Evolutionary conservation across 2,113 vertebrate genomes (phyloP).

Genomic region (Oncorhynchus nerka): DNA sequence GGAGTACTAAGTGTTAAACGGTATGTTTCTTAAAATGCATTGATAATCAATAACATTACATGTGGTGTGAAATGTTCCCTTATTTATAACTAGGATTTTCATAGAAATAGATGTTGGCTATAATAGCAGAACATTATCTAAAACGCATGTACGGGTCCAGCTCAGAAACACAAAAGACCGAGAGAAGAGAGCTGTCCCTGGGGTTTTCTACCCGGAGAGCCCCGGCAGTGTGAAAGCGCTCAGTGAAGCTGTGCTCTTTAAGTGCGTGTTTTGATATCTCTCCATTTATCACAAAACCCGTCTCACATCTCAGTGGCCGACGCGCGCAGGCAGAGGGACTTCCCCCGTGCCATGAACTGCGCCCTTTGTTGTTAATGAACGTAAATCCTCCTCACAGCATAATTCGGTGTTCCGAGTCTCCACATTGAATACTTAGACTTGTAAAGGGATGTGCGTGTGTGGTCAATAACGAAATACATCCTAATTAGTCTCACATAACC

Average conservation of each 20-base stretch:
- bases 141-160: slow-evolving; percentile 56
- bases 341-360: slow-evolving; percentile 56
- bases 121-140: slow-evolving; percentile 59
- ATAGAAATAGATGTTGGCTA: slow-evolving; percentile 57
- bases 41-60: neutral
- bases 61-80: neutral
- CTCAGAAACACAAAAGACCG: slow-evolving; percentile 64
- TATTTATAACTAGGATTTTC: slow-evolving; percentile 36
- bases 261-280: slow-evolving; percentile 69
- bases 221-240: slow-evolving; percentile 58
- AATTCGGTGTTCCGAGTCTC: slow-evolving; percentile 53
- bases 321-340: slow-evolving; percentile 45
- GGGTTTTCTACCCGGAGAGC: slow-evolving; percentile 59
- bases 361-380: slow-evolving; percentile 69
- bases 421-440: slow-evolving; percentile 34
- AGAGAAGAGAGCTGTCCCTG: slow-evolving; percentile 57
- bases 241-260: slow-evolving; percentile 65
- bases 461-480: slow-evolving; percentile 34
- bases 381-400: slow-evolving; percentile 67
- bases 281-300: slow-evolving; percentile 63
- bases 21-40: neutral
- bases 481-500: slow-evolving; percentile 31
- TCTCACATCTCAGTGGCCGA: slow-evolving; percentile 49
- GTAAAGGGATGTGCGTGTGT: slow-evolving; percentile 31
- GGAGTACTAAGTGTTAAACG: neutral